Base-by-base conservation (phyloP, 1,140 invertebrate genomes). In the Diorhabda carinulata region DNA sequence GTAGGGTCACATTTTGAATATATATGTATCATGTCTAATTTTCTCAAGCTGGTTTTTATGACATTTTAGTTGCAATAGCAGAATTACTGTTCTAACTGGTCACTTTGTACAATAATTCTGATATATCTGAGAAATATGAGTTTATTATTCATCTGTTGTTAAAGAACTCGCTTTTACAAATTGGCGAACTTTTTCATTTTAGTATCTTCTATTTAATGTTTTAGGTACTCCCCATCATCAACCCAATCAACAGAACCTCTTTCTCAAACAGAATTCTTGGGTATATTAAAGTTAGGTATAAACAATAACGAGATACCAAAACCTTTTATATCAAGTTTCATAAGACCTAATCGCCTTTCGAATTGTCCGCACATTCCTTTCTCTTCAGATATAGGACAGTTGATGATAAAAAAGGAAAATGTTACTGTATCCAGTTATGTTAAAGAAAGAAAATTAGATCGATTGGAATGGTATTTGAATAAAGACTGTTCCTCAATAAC, bases 381-480 rank as follows among this genome's bases (percentile, higher is more conserved):
- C 61, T 74, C 74, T 41, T 77, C 76, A 5, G 72, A 76, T 47
- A 43, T 76, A n/a, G 76, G 76, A 25, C 58, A 63, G 56, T 10
- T 64, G 56, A 44, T 76, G 8, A 67, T 73, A 9, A 69, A 65
- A 72, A 70, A 66, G 43, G 72, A 72, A 43, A 72, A 72, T 61
- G 64, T 74, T 62, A 57, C n/a, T 60, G 68, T 73, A 43, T 63
- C 71, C 43, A 70, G 76, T 57, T 52, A 63, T 63, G 64, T 71
- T 7, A 71, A 63, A 41, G 68, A 60, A n/a, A 57, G 69, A 43
- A 75, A 68, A 70, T 62, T 76, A 52, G 71, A 78, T 52, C 25
- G 72, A 47, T 61, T 70, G 8, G 73, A 74, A 47, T 70, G 76
- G 71, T 76, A 78, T 66, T 47, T 76, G 41, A 76, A 75, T 70